Base-by-base conservation (phyloP, 64 coral and sea anemone genomes). In the Acropora yongei region DNA sequence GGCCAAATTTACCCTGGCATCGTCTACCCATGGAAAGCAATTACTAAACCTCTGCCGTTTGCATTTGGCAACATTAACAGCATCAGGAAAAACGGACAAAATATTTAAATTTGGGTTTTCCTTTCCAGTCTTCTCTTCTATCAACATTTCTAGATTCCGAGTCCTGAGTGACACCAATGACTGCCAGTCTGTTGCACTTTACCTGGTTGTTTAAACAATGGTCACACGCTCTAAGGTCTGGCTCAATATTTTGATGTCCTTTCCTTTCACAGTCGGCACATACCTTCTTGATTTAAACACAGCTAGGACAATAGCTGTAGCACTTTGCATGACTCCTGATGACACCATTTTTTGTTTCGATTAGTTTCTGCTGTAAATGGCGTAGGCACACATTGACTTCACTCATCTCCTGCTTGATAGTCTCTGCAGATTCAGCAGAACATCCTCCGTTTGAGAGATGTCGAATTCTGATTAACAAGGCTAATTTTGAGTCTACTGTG, bases 121-220 rank as follows among this genome's bases (percentile, higher is more conserved):
- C 30, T 30, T 30, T 30, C 30, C 30, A 55, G 6, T 55, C 10
- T 55, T 55, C 51, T 55, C 51, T 55, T 55, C 51, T 10, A 55
- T 55, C 3, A 5, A 10, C 5, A 63, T 86, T 90, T 90, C 63
- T 68, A 40, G 89, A 90, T 45, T 90, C 67, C 13, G 78, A 90
- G 41, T 90, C 89, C 49, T 90, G 66, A 45, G 89, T 82, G 14
- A 90, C 78, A 90, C n/a, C 78, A 74, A 82, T 82, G 77, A 90
- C 88, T 80, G 88, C 88, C 16, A 80, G 6, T 45, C 58, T 90
- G 89, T 82, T 90, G 49, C 66, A 90, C 78, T 82, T 82, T 82
- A 51, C 67, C 47, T 90, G 19, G 45, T 80, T 82, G 16, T 90
- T 74, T 19, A 90, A 42, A 68, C 89, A 90, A 68, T 90, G 18